Evolutionary conservation across 2,797 vertebrate genomes (phyloP).

Genomic region (Sebastes umbrosus): DNA sequence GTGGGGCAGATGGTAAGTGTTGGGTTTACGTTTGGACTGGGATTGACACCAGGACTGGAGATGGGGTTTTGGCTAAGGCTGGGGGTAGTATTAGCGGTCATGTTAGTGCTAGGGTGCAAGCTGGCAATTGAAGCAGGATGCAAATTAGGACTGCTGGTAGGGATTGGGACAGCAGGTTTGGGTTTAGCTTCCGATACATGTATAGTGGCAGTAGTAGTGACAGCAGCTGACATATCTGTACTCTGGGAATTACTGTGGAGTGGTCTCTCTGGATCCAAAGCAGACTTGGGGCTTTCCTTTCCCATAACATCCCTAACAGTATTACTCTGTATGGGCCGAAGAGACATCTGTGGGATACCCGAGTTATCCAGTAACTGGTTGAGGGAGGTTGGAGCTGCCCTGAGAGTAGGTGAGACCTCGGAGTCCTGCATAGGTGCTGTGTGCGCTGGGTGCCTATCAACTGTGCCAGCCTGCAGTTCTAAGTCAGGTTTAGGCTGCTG

Average conservation of each 20-base stretch:
- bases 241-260: conserved; percentile 61
- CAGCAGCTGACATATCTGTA: conserved; percentile 65
- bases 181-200: conserved; percentile 77
- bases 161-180: conserved; percentile 56
- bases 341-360: conserved; percentile 81
- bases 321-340: conserved; percentile 79
- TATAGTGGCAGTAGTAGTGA: conserved; percentile 58
- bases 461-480: conserved; percentile 79
- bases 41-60: conserved; percentile 41
- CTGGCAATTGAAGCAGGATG: conserved; percentile 53
- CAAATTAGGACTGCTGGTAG: conserved; percentile 64
- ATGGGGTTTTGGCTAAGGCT: conserved; percentile 61
- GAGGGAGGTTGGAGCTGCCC: conserved; percentile 91
- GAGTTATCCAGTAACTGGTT: conserved; percentile 96
- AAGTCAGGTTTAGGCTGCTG: conserved; percentile 85
- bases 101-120: conserved; percentile 42
- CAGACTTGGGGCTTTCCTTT: conserved; percentile 69
- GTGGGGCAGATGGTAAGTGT: conserved; percentile 34
- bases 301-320: conserved; percentile 57
- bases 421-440: conserved; percentile 80
- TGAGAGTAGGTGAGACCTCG: conserved; percentile 84
- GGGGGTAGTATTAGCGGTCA: conserved; percentile 51
- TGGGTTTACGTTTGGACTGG: conserved; percentile 57
- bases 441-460: conserved; percentile 72
- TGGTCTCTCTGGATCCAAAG: conserved; percentile 66